These are phyloP conservation scores for Melipona bicolor DNA, from an alignment of 2,888 invertebrate genomes.

Conservation along the genomic window DNA sequence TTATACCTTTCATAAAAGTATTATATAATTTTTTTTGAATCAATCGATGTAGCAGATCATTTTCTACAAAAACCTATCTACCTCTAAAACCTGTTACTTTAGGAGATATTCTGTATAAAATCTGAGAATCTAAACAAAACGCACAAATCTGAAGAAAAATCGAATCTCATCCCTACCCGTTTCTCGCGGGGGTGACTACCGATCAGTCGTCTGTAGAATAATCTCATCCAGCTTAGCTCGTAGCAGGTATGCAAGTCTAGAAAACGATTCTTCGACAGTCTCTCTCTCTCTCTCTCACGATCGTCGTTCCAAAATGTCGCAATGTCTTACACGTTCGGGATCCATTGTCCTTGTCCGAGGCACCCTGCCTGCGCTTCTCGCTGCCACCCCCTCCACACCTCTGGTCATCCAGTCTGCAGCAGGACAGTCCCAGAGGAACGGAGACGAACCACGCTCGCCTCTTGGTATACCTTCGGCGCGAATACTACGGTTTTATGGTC, in stretches of 20 bases:
- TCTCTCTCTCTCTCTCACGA: neutral
- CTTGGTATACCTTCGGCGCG: conserved; percentile 59
- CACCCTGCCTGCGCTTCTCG: conserved; percentile 64
- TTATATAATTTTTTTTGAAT: too few species aligned
- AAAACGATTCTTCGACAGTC: neutral
- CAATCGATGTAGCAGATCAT: too few species aligned
- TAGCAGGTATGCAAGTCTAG: conserved; percentile 35
- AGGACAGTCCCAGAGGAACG: conserved; percentile 6
- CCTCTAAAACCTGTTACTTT: too few species aligned
- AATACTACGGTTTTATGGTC: conserved; percentile 78
- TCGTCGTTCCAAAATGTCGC: conserved; percentile 79
- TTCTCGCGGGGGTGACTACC: neutral
- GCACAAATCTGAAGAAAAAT: neutral
- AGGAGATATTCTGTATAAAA: too few species aligned
- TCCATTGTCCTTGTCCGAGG: conserved; percentile 71
- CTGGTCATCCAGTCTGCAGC: neutral
- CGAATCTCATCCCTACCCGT: neutral
- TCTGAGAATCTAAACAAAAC: too few species aligned
- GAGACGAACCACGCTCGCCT: conserved; percentile 41
- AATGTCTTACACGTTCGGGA: conserved; percentile 77
- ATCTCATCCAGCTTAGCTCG: conserved; percentile 36
- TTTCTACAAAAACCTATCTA: too few species aligned
- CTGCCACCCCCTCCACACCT: neutral
- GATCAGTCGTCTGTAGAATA: conserved; percentile 12
- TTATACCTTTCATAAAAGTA: too few species aligned